Conservation (phyloP, 2,797 vertebrate genomes). For the Oceanodroma leucorhoa region DNA sequence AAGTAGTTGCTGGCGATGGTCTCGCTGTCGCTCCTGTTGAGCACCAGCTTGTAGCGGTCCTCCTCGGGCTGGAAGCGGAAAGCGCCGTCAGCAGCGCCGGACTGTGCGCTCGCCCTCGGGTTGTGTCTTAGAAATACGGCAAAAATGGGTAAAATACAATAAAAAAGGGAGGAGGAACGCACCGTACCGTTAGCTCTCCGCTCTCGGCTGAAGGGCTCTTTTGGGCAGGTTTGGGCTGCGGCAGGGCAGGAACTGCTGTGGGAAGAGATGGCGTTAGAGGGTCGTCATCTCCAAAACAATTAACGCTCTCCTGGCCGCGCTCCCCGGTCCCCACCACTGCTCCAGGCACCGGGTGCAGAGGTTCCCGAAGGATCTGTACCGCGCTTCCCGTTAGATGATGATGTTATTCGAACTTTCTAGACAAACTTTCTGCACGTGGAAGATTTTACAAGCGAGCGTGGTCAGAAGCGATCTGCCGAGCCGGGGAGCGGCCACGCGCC, state of each 20-base stretch:
- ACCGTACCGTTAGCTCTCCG: slow-evolving; percentile 68
- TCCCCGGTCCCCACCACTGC: neutral
- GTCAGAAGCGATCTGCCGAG: accelerated
- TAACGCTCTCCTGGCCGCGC: accelerated
- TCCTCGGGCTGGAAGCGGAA: slow-evolving; percentile 75
- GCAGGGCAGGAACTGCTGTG: slow-evolving; percentile 72
- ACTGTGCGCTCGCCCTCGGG: accelerated
- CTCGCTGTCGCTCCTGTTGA: slow-evolving; percentile 86
- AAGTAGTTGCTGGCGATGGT: slow-evolving; percentile 88
- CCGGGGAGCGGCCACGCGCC: accelerated
- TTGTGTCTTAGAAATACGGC: neutral
- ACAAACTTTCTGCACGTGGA: accelerated
- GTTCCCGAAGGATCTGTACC: accelerated
- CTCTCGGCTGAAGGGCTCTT: slow-evolving; percentile 61
- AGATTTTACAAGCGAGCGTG: accelerated
- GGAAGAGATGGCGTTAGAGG: neutral
- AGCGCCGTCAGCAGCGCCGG: accelerated
- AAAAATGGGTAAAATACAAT: accelerated
- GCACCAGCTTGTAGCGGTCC: slow-evolving; percentile 84
- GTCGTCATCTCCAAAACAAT: accelerated
- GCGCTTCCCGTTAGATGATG: accelerated
- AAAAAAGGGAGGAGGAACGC: neutral
- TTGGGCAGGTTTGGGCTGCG: slow-evolving; percentile 39
- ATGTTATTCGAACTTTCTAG: neutral
- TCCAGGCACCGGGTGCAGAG: too few relatives aligned